A percentile compares a stretch with the other conserved stretches of the same genome.
phyloP scores from a whole-genome alignment of 1,140 invertebrate genomes.

The Parasteatoda tepidariorum region DNA sequence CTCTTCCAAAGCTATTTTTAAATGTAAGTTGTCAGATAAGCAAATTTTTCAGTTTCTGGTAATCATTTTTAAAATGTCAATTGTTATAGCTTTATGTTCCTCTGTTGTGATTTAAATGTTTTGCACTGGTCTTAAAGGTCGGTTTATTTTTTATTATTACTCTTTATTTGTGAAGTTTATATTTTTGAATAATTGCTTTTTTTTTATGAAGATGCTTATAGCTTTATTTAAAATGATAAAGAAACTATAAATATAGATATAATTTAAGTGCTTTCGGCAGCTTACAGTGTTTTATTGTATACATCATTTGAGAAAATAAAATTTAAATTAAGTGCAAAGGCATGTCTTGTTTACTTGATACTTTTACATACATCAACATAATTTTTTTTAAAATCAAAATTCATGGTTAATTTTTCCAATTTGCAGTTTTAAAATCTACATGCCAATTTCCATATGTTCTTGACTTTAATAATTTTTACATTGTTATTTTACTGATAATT shows the following conservation, averaged over 20 bases:
- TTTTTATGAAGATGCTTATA: conserved; percentile 25
- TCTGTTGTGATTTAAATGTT: conserved; percentile 33
- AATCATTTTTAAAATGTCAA: not conserved
- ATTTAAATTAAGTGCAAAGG: conserved; percentile 48
- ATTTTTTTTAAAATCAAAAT: no score
- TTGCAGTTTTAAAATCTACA: no score
- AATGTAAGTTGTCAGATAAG: conserved; percentile 11
- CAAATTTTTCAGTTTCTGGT: not conserved
- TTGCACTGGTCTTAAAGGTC: conserved; percentile 36
- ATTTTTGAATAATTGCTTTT: conserved; percentile 12
- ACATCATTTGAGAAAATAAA: conserved; percentile 55
- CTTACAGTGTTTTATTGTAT: conserved; percentile 60
- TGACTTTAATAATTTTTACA: no score
- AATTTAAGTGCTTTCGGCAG: conserved; percentile 56
- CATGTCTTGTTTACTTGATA: no score
- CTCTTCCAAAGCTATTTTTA: conserved; percentile 1
- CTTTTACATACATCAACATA: no score
- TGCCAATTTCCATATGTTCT: no score
- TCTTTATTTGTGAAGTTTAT: conserved; percentile 29
- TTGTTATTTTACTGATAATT: no score
- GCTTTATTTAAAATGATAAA: conserved; percentile 36
- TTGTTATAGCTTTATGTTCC: conserved; percentile 54
- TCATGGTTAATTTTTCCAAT: no score
- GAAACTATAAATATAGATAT: conserved; percentile 39
- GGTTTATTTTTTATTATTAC: conserved; percentile 22